phyloP scores from a whole-genome alignment of 2,113 vertebrate genomes.

The Syngnathus typhle region DNA sequence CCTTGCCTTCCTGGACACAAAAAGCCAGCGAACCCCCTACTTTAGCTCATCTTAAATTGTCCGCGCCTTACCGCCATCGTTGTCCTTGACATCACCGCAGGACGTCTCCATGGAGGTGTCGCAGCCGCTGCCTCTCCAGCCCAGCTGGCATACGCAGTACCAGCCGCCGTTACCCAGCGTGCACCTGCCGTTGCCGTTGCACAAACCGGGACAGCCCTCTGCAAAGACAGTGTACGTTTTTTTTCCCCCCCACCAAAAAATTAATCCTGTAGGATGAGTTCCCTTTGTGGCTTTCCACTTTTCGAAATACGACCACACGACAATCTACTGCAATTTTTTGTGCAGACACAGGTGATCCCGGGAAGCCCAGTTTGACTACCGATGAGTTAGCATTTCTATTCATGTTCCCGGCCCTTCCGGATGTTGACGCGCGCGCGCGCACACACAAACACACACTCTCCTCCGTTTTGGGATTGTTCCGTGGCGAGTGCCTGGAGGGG shows the following conservation, averaged over 20 bases:
- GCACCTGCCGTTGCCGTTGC: slow-evolving; percentile 95
- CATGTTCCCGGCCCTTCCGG: background rate
- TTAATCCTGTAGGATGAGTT: too few species aligned
- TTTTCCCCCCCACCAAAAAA: too few species aligned
- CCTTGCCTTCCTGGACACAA: too few species aligned
- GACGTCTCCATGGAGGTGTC: slow-evolving; percentile 97
- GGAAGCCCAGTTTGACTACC: background rate
- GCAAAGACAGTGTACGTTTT: slow-evolving; percentile 22
- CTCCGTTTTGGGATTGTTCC: background rate
- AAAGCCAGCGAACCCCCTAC: too few species aligned
- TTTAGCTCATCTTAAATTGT: background rate
- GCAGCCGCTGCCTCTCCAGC: slow-evolving; percentile 93
- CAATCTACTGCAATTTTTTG: too few species aligned
- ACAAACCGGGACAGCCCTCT: slow-evolving; percentile 97
- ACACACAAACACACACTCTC: background rate
- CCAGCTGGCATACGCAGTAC: slow-evolving; percentile 97
- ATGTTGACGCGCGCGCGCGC: background rate
- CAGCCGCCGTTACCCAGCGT: slow-evolving; percentile 93
- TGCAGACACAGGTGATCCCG: background rate
- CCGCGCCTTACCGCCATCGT: slow-evolving; percentile 84
- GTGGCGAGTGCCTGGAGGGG: background rate
- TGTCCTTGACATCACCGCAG: slow-evolving; percentile 93
- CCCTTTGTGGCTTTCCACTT: too few species aligned
- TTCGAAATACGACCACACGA: background rate
- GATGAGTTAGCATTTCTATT: background rate